Evolutionary conservation across 1,140 invertebrate species (phyloP).

Genomic region (Micrasema longulum): DNA sequence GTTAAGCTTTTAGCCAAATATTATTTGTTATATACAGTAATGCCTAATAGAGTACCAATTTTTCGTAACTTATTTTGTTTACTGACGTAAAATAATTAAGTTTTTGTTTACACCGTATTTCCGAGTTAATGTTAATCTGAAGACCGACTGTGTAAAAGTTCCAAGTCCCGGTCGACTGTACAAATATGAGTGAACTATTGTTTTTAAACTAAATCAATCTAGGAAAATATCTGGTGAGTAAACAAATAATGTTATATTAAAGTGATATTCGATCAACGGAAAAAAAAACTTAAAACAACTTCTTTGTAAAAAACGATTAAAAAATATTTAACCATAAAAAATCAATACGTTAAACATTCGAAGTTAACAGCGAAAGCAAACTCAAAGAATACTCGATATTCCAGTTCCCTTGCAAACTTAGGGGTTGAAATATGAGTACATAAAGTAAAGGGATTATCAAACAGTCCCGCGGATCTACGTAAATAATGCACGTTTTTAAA

Average conservation of each 20-base stretch:
- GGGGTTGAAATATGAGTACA: no score
- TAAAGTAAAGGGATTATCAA: no score
- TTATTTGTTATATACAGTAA: constrained; percentile 37
- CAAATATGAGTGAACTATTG: not conserved
- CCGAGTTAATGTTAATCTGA: constrained; percentile 4
- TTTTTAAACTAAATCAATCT: not conserved
- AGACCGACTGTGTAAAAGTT: constrained; percentile 5
- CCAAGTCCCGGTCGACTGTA: constrained; percentile 4
- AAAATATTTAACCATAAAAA: no score
- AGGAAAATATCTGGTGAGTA: constrained; percentile 9
- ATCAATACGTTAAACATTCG: no score
- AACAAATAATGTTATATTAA: not conserved
- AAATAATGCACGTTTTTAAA: no score
- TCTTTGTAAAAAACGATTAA: no score
- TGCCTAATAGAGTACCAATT: constrained; percentile 1
- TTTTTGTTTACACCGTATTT: constrained; percentile 5
- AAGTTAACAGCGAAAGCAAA: no score
- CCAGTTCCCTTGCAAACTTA: no score
- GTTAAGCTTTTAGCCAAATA: constrained; percentile 45
- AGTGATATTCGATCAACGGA: no score
- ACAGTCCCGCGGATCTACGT: no score
- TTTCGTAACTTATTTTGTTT: constrained; percentile 2
- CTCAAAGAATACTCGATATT: no score
- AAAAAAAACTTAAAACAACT: no score
- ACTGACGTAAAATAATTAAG: constrained; percentile 10